Percentiles rank a stretch among this genome's conserved stretches.
Evolutionary conservation across 2,797 vertebrate genomes (phyloP).

Genomic region (Kryptolebias ocellatus): DNA sequence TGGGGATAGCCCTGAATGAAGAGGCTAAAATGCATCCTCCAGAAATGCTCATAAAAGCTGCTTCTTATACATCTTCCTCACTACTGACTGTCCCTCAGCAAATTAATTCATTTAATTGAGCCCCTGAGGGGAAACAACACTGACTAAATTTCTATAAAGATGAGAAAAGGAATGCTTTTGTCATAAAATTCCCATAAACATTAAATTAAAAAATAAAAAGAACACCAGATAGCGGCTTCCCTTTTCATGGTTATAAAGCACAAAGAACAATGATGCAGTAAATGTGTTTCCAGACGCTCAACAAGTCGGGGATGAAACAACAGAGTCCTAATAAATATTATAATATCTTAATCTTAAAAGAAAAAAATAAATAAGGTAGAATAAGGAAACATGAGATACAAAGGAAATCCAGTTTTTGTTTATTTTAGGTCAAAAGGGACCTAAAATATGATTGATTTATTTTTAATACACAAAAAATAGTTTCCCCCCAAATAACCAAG

Average conservation of each 20-base stretch:
- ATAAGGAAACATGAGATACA: no score
- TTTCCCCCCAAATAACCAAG: no score
- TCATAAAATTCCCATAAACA: slow-evolving; percentile 28
- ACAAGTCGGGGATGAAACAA: slow-evolving; percentile 13
- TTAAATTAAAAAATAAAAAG: slow-evolving; percentile 3
- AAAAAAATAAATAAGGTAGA: no score
- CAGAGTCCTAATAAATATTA: no score
- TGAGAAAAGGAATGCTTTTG: slow-evolving; percentile 20
- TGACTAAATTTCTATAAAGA: slow-evolving; percentile 6
- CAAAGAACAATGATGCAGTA: slow-evolving; percentile 42
- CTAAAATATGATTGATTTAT: no score
- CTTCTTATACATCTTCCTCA: slow-evolving; percentile 5
- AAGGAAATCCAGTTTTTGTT: no score
- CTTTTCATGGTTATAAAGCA: slow-evolving; percentile 30
- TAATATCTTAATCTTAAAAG: no score
- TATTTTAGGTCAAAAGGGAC: no score
- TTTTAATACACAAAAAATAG: no score
- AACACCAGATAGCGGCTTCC: slow-evolving; percentile 17
- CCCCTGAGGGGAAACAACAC: slow-evolving; percentile 7
- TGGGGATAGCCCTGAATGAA: slow-evolving; percentile 28
- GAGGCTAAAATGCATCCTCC: not conserved
- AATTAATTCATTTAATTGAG: slow-evolving; percentile 4
- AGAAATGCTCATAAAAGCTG: slow-evolving; percentile 5
- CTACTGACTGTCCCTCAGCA: slow-evolving; percentile 12
- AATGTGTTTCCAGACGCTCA: slow-evolving; percentile 27